Base-by-base conservation (phyloP, 2,888 invertebrate species). In the Meteorus cinctellus region DNA sequence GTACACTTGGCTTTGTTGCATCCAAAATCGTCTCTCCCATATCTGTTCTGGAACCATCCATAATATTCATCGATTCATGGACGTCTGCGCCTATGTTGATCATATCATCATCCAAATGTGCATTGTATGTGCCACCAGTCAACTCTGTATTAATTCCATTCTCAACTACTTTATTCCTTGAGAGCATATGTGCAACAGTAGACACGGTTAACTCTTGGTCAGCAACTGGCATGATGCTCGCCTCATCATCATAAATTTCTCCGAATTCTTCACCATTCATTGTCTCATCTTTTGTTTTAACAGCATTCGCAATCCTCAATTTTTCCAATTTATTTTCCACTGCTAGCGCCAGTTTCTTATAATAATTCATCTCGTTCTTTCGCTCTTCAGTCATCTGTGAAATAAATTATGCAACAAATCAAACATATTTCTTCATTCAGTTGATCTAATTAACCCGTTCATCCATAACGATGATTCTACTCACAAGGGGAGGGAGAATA, bases 401-500 rank as follows among this genome's bases (percentile, higher is more conserved):
- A 78, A 67, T 3, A 45, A 29, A 10, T 16, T 12, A 8, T 34
- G 2, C 12, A 41, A 12, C 41, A 8, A 41, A 41, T 41, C 8
- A 41, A 41, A 12, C 4, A 12, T 8, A 41, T 41, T 41, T 10
- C 8, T 41, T 0, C 12, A 41, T 41, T 34, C 16, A 14, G 3
- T 10, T 59, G 12, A 12, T 36, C 3, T 3, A 19, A 0, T 48
- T 60, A 31, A 2, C 6, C 27, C 45, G 10, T 31, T 62, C 41
- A 48, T 48, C 6, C 0, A 55, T 55, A 8, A 10, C 19, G n/a
- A 66, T 59, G 36, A 41, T 55, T 1, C 27, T 79, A 91, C 92
- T 92, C 91, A 95, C 95, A 90, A 95, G 89, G 66, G 96, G 95
- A 72, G 95, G 95, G 78, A 96, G 91, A 80, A 96, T 93, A 27